Base-by-base conservation (phyloP, 1,140 invertebrate species). In the Sycophaga agraensis region DNA sequence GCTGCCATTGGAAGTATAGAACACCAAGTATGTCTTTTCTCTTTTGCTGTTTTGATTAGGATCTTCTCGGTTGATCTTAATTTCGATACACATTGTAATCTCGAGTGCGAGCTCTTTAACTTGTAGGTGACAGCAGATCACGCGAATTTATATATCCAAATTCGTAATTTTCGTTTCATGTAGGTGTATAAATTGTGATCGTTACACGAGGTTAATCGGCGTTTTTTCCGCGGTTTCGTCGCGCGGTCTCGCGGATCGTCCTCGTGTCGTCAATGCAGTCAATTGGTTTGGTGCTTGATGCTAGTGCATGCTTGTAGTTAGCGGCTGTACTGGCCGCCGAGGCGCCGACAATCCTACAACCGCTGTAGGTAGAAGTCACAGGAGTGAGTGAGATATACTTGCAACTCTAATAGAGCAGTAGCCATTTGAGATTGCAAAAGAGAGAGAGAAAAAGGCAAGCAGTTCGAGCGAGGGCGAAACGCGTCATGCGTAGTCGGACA, bases 401-500 rank as follows among this genome's bases (percentile, higher is more conserved):
- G n/a, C n/a, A 28, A 50, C 17, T 6, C 11, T 31, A 31, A 31
- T 31, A 6, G 28, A 11, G 11, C 19, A 22, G 9, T 49, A 49
- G n/a, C 46, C 26, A 42, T 55, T 39, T 28, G 19, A 55, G 37
- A n/a, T 35, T 16, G 37, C 2, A 16, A 39, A 35, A n/a, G 35
- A 16, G 22, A n/a, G 42, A 3, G 16, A 17, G 51, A 42, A 5
- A 19, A 21, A 34, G 48, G 4, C 1, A 6, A 24, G 1, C 19
- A 2, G 28, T 19, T 19, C 9, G 42, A 35, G 56, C n/a, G 31
- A 43, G 34, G n/a, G 43, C n/a, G 24, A 40, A 50, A 50, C 35
- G 58, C 58, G 58, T 60, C 58, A 59, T 59, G 57, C 57, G 57
- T 59, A 59, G 57, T 59, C 48, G 39, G 19, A 35, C 35, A 39